phyloP scores from a whole-genome alignment of 2,113 vertebrate genomes.

The Calcarius ornatus region DNA sequence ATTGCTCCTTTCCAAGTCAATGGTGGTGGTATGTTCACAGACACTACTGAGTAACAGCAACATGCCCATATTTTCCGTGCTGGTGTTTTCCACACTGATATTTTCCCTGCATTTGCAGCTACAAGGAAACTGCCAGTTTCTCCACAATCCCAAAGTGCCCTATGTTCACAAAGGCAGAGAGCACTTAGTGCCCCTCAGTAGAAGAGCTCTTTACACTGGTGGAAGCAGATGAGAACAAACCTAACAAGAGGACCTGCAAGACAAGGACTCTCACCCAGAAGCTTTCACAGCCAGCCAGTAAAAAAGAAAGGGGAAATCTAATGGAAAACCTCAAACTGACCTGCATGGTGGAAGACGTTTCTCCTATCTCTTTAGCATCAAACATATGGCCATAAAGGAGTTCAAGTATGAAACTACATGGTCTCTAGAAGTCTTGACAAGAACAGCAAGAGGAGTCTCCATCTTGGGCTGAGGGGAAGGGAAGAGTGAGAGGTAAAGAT shows the following conservation, averaged over 20 bases:
- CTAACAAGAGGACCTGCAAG: not conserved
- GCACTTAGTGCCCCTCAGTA: not conserved
- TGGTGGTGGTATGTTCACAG: not conserved
- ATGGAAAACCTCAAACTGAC: not conserved
- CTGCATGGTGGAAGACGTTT: not conserved
- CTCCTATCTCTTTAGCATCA: not conserved
- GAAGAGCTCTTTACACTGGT: not conserved
- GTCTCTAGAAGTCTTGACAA: not conserved
- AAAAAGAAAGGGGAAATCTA: not conserved
- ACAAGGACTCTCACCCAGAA: not conserved
- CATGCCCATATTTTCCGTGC: accelerated
- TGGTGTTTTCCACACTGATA: not conserved
- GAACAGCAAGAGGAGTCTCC: not conserved
- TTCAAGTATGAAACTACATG: not conserved
- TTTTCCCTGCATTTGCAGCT: not conserved
- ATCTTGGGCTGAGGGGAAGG: not conserved
- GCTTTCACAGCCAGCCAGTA: not conserved
- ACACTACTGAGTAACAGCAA: not conserved
- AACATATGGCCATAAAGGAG: not conserved
- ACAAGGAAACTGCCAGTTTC: not conserved
- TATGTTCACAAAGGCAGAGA: not conserved
- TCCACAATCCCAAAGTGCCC: not conserved
- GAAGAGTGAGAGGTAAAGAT: not conserved
- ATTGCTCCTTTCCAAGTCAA: not conserved
- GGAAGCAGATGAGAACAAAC: not conserved